Percentiles rank a stretch among this genome's conserved stretches.
Evolutionary conservation across 2,113 vertebrate species (phyloP).

Genomic region (Chinchilla lanigera): DNA sequence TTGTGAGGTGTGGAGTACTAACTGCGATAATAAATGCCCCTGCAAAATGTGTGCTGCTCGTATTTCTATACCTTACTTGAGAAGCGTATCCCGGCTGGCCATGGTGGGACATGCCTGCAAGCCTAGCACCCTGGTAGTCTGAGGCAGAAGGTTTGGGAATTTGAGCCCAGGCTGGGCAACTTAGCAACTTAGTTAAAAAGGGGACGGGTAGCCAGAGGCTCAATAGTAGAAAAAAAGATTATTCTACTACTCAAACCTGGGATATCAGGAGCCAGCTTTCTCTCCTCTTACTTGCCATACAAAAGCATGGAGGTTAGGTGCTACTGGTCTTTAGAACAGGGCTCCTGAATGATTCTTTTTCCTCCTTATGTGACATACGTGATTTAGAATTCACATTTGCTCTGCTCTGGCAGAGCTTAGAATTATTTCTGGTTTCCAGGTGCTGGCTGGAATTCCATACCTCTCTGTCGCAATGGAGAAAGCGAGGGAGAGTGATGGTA

Average conservation of each 20-base stretch:
- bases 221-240: neutral
- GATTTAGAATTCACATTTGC: neutral
- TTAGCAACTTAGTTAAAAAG: neutral
- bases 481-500: neutral
- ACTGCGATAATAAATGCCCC: neutral
- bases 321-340: neutral
- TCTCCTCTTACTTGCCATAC: neutral
- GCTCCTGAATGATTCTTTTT: neutral
- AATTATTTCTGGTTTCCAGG: neutral
- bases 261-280: neutral
- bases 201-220: neutral
- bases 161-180: neutral
- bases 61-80: neutral
- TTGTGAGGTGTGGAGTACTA: neutral
- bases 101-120: neutral
- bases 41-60: neutral
- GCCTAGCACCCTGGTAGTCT: neutral
- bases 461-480: neutral
- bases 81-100: neutral
- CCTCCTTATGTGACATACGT: neutral
- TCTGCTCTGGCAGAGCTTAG: neutral
- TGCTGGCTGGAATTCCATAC: neutral
- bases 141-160: neutral
- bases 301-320: neutral
- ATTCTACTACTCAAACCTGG: neutral